Conservation (phyloP, 1,140 invertebrate genomes). For the Drosophila mayri region DNA sequence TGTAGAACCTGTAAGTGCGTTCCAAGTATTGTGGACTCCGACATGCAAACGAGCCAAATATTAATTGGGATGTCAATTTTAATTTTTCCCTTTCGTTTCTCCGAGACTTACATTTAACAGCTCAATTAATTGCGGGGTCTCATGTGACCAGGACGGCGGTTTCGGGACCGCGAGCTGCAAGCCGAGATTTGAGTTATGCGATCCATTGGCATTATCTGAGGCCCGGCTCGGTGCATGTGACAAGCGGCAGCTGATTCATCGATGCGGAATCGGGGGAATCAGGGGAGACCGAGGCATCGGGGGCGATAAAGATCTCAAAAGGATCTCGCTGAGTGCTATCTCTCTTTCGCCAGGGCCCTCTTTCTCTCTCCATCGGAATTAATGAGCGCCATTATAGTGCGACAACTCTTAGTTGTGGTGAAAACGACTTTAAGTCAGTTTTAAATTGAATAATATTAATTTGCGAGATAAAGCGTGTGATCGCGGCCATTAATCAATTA, state of each 20-base stretch:
- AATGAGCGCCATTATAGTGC: constrained; percentile 73
- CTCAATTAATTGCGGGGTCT: constrained; percentile 76
- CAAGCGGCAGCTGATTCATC: constrained; percentile 74
- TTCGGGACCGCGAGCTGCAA: constrained; percentile 13
- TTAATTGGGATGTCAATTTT: constrained; percentile 77
- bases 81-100: constrained; percentile 80
- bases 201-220: constrained; percentile 78
- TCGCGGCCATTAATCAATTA: constrained; percentile 78
- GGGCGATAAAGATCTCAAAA: constrained; percentile 81
- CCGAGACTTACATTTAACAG: constrained; percentile 80
- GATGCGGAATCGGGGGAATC: constrained; percentile 25
- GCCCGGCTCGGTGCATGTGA: constrained; percentile 59
- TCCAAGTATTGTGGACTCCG: constrained; percentile 41
- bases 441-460: constrained; percentile 82
- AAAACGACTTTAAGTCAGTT: constrained; percentile 80
- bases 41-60: constrained; percentile 75
- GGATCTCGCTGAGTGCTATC: constrained; percentile 76
- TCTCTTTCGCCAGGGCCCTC: constrained; percentile 18
- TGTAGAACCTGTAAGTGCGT: constrained; percentile 46
- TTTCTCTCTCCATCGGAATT: constrained; percentile 36
- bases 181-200: constrained; percentile 73
- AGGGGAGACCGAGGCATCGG: constrained; percentile 10
- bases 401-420: constrained; percentile 84
- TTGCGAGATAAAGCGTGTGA: constrained; percentile 71
- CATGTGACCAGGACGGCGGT: constrained; percentile 55